These are phyloP conservation scores for Oncorhynchus nerka DNA, from an alignment of 2,113 vertebrate genomes.

Conservation along the genomic window DNA sequence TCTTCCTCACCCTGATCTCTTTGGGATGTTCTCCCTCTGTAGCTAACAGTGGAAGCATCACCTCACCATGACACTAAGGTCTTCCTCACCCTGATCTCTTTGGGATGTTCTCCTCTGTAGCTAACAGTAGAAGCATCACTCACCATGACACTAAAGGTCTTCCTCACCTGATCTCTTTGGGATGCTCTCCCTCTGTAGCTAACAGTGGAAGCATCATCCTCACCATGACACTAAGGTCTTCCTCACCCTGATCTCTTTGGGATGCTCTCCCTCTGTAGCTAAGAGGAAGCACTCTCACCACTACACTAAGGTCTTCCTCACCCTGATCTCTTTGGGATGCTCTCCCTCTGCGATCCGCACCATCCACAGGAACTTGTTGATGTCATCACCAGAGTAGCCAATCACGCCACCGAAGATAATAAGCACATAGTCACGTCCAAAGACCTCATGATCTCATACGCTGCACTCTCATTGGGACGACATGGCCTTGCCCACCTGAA, in stretches of 20 bases:
- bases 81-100: constrained; percentile 92
- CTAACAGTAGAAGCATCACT: no score
- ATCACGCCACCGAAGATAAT: constrained; percentile 99
- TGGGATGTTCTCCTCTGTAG: constrained; percentile 93
- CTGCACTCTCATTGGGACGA: constrained; percentile 96
- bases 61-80: no score
- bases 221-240: no score
- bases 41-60: no score
- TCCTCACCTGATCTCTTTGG: no score
- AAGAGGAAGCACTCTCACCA: no score
- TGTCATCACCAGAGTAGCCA: constrained; percentile 97
- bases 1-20: constrained; percentile 82
- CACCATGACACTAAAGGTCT: no score
- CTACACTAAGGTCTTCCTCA: constrained; percentile 61
- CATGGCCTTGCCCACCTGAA: constrained; percentile 97
- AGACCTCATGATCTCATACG: constrained; percentile 94
- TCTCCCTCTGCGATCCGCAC: constrained; percentile 98
- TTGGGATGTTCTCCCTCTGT: constrained; percentile 98
- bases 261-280: constrained; percentile 92
- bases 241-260: constrained; percentile 97
- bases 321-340: constrained; percentile 98
- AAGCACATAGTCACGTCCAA: constrained; percentile 96
- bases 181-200: no score
- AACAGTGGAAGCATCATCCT: no score
- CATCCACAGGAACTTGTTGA: constrained; percentile 99